A percentile compares a stretch with the other conserved stretches of the same genome.
These are phyloP conservation scores for Onychomys arenicola DNA, from an alignment of 2,797 vertebrate genomes.

Conservation along the genomic window DNA sequence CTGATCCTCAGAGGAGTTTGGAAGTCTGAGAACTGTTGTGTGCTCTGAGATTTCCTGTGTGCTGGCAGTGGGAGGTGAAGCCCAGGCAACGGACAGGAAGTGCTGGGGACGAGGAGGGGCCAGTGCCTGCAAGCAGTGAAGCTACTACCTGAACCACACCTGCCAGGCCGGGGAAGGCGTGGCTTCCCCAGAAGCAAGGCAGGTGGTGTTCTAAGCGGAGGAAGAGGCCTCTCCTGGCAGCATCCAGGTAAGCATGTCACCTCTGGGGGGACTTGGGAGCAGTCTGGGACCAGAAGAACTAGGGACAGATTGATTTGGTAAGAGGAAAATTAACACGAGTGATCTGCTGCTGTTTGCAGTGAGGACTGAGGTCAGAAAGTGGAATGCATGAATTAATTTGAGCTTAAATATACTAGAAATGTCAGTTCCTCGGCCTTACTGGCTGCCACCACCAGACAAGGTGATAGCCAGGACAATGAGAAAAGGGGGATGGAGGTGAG, in stretches of 20 bases:
- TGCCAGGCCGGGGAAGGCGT: conserved; percentile 20
- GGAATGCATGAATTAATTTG: background rate
- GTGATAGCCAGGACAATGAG: background rate
- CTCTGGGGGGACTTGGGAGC: background rate
- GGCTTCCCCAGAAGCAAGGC: background rate
- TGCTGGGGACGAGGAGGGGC: conserved; percentile 43
- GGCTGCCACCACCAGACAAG: background rate
- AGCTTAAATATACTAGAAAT: background rate
- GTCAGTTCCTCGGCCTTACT: background rate
- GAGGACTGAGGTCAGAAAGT: background rate
- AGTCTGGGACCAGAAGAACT: background rate
- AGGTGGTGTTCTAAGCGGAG: background rate
- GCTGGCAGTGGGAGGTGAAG: background rate
- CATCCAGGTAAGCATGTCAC: conserved; percentile 8
- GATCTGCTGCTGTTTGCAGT: background rate
- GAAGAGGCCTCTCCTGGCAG: background rate
- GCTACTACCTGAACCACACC: conserved; percentile 60
- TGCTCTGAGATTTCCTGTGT: background rate
- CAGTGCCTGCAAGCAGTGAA: background rate
- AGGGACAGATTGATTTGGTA: background rate
- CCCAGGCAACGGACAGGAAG: conserved; percentile 54
- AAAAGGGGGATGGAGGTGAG: background rate
- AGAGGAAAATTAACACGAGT: background rate
- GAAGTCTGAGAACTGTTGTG: background rate
- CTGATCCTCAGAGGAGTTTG: background rate